These are phyloP conservation scores for Apistogramma diplotaenia DNA, from an alignment of 2,113 vertebrate species.

Conservation along the genomic window DNA sequence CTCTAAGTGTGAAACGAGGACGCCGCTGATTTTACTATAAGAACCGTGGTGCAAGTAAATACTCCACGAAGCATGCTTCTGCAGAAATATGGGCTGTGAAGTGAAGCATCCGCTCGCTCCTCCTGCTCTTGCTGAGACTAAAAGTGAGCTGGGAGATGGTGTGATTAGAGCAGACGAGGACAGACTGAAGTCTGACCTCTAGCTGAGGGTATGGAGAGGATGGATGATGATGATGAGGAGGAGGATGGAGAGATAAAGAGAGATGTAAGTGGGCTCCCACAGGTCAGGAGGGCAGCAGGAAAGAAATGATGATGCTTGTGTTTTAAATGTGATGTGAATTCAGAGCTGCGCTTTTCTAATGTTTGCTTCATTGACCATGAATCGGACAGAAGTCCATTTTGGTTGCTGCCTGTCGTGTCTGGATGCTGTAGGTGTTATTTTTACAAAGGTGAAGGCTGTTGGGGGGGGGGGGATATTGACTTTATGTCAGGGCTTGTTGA, in stretches of 20 bases:
- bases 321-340: background rate
- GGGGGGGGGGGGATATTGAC: slow-evolving; percentile 30
- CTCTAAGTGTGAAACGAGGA: background rate
- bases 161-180: slow-evolving; percentile 51
- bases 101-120: background rate
- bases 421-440: slow-evolving; percentile 15
- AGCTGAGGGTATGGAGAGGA: slow-evolving; percentile 20
- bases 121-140: background rate
- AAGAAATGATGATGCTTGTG: background rate
- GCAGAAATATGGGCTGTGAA: background rate
- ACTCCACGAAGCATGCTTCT: background rate
- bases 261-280: background rate
- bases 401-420: slow-evolving; percentile 7
- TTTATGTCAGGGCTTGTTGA: slow-evolving; percentile 43
- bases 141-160: slow-evolving; percentile 49
- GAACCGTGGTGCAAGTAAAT: background rate
- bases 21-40: background rate
- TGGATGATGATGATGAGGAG: background rate
- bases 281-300: background rate
- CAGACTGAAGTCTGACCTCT: slow-evolving; percentile 50
- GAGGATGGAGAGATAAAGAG: slow-evolving; percentile 6
- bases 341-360: background rate
- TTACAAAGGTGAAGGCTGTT: slow-evolving; percentile 8
- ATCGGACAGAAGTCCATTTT: background rate
- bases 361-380: background rate